A percentile compares a stretch with the other conserved stretches of the same genome.
These are phyloP conservation scores for Cassiopea xamachana DNA, from an alignment of 30 jellyfish, hydroid and myxozoan species.

Conservation along the genomic window DNA sequence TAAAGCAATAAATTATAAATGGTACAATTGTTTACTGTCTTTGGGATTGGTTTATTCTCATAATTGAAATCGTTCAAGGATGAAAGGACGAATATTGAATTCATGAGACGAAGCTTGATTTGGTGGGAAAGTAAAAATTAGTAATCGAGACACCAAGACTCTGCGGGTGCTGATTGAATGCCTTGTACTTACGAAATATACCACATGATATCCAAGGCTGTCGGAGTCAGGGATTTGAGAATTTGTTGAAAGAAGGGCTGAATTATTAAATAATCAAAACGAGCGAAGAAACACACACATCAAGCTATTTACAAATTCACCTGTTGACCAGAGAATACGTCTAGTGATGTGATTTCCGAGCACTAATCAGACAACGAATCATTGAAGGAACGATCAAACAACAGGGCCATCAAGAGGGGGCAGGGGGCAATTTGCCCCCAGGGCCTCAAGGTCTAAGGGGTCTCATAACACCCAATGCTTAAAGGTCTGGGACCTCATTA, in stretches of 20 bases:
- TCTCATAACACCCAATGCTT: too few species aligned
- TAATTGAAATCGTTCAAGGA: neutral
- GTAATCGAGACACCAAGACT: neutral
- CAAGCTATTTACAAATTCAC: too few species aligned
- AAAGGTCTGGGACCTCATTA: too few species aligned
- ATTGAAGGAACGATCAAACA: neutral
- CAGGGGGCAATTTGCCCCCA: too few species aligned
- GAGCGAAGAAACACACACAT: too few species aligned
- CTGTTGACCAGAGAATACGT: neutral
- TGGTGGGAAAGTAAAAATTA: conserved; percentile 3
- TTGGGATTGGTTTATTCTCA: neutral
- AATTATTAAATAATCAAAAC: neutral
- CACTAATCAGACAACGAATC: neutral
- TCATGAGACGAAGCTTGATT: neutral
- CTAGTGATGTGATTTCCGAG: neutral
- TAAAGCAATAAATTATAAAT: conserved; percentile 15
- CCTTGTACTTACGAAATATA: neutral
- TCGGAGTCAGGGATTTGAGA: neutral
- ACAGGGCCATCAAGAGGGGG: neutral
- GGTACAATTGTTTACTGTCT: neutral
- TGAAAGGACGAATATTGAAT: conserved; percentile 2
- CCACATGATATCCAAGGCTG: neutral
- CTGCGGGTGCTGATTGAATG: neutral
- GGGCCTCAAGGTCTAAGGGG: too few species aligned
- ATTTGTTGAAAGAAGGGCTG: neutral